Base-by-base conservation (phyloP, 2,888 invertebrate genomes). In the Polydrusus tereticollis region DNA sequence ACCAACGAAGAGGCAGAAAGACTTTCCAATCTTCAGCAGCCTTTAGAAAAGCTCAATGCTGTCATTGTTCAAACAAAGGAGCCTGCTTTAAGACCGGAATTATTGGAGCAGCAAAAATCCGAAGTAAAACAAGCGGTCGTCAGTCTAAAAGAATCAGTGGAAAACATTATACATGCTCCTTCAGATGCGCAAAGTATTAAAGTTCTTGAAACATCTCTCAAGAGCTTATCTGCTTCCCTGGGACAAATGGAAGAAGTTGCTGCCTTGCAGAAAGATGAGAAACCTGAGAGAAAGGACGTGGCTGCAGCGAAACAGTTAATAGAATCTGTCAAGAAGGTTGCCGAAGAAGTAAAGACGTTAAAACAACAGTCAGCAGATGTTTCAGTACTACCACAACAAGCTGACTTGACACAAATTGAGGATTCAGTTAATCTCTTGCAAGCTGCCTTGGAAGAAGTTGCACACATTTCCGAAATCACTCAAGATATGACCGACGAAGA, bases 41-140 rank as follows among this genome's bases (percentile, higher is more conserved):
- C 78, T 14, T 57, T 80, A 38, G 70, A 76, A 72, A 75, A 75
- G 66, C 57, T 81, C 33, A 62, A 74, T 45, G 73, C 70, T n/a
- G 33, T 77, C 0, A 62, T 78, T 33, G 73, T 75, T 36, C 72
- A 75, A 50, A 74, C 74, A n/a, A 72, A 73, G 52, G 72, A 75
- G 10, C 50, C 50, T 14, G 36, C 75, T 16, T 33, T 65, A 23
- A 75, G 72, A 72, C 75, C 75, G 45, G 66, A 73, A 45, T 29
- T 63, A 23, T 14, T 63, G 8, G 59, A 69, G 62, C 0, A 55
- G 36, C 36, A 69, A 20, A 23, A 66, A 38, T 64, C 67, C 6
- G 63, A 72, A 69, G 7, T 76, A 20, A 45, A 73, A 36, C 63
- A 70, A 5, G 72, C 69, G 10, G 8, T 58, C 0, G 20, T 47